Evolutionary conservation across 2,888 invertebrate genomes (phyloP).

Genomic region (Ichneumoninae sp.): DNA sequence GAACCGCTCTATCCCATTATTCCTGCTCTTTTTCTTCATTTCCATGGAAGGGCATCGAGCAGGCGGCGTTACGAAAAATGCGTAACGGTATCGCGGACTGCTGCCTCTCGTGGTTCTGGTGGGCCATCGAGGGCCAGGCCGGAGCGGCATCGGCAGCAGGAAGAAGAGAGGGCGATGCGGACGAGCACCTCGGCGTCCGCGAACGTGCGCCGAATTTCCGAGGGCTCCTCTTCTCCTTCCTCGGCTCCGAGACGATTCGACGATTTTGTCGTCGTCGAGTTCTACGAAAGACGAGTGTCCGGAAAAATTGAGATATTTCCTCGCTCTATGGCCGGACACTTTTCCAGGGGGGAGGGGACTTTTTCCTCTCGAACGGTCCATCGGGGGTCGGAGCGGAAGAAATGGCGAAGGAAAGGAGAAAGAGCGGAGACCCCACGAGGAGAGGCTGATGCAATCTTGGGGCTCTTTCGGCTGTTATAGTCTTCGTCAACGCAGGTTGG

Average conservation of each 20-base stretch:
- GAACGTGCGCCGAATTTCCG: constrained; percentile 69
- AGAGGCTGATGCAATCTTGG: constrained; percentile 52
- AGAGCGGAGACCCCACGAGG: constrained; percentile 6
- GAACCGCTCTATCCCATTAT: constrained; percentile 58
- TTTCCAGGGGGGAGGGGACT: constrained; percentile 40
- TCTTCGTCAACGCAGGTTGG: constrained; percentile 15
- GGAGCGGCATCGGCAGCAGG: constrained; percentile 34
- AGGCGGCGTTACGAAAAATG: constrained; percentile 60
- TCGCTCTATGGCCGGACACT: constrained; percentile 14
- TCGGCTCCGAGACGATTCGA: constrained; percentile 26
- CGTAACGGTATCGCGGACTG: constrained; percentile 66
- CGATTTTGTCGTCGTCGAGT: constrained; percentile 23
- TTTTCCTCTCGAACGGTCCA: constrained; percentile 33
- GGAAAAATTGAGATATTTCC: constrained; percentile 45
- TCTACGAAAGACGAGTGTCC: constrained; percentile 50
- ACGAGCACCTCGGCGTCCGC: constrained; percentile 47
- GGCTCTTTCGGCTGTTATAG: not conserved
- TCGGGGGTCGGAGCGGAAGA: constrained; percentile 6
- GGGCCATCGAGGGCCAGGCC: constrained; percentile 46
- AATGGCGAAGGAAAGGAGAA: constrained; percentile 26
- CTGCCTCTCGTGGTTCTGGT: constrained; percentile 40
- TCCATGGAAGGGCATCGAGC: constrained; percentile 27
- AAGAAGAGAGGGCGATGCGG: constrained; percentile 45
- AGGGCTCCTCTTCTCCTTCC: constrained; percentile 39
- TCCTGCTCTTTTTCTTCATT: constrained; percentile 43